Evolutionary conservation across 2,113 vertebrate genomes (phyloP), one percentile per base, ranked within the genome.

Genomic region (Addax nasomaculatus): DNA sequence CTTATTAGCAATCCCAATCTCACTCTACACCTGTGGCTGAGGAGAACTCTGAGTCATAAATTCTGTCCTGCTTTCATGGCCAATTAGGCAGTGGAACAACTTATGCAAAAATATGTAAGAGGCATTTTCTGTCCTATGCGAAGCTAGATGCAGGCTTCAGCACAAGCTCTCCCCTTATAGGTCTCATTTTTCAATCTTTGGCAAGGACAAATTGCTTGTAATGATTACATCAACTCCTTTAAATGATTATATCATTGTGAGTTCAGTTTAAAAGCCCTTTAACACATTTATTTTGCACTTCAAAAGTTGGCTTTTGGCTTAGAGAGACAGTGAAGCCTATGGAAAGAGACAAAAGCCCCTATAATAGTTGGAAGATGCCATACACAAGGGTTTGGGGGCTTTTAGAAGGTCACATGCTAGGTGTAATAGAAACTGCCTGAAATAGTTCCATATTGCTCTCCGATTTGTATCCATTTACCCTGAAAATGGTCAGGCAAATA

Each of bases 51-150:
- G 96, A 97, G 93, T 94, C 95, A 58, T 94, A 93, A 98, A 98
- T 98, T 98, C 93, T 36, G 97, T 98, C 98, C 97, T 96, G 85
- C 95, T 98, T 60, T 98, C 95, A 93, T 97, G 98, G 94, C 96
- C 98, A 99, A 97, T 98, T 98, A 99, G 97, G 94, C 96, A 96
- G 96, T 90, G 96, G 96, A 97, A 98, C 97, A 98, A 96, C 95
- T 92, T 95, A 98, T 94, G 97, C 97, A 98, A 98, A 97, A 98
- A 98, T 97, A 93, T 15, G 62, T 92, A 55, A 89, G 94, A 98
- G 96, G 83, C 83, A 78, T 90, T 98, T 95, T 98, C 23, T 86
- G 90, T 96, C 93, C 93, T 88, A 53, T 92, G 84, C 8, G 45
- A 97, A 97, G 96, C 93, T 93, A 97, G 92, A 98, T 70, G 84